Base-by-base conservation (phyloP, 2,113 vertebrate genomes). In the Rhinolophus sinicus region DNA sequence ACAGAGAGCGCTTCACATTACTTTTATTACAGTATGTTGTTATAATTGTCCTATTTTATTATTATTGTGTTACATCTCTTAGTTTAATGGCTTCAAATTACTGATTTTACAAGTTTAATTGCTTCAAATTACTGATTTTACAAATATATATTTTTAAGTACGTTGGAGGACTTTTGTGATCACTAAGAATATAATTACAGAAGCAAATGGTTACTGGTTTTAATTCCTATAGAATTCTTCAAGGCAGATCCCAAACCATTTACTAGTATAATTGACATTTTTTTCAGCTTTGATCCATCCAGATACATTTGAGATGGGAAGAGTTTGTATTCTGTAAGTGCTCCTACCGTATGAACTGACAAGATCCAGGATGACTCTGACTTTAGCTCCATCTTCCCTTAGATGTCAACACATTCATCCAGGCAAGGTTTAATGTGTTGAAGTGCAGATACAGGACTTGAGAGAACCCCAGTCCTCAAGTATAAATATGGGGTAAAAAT, bases 351-450 rank as follows among this genome's bases (percentile, higher is more conserved):
- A 64, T 62, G 73, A 82, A 38, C 82, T 93, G 72, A 93, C 38
- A 93, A 89, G 78, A 91, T 28, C 30, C 4, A 26, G 44, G 73
- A 83, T 94, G 93, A 83, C 38, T 85, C 26, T 19, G 93, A 83
- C 38, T 85, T 22, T 19, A 67, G 80, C 44, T 94, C 60, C n/a
- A n/a, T 84, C 64, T 75, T 40, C 40, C 40, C 40, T 40, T 40
- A 90, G 69, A 88, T 69, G 76, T 40, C 40, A 94, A 58, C 6
- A 33, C 26, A 4, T 75, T 92, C 54, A 85, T 87, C 26, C 30
- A n/a, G 15, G 40, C 76, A 60, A 47, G 84, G 86, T 60, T 95
- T 85, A 90, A 81, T 33, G 50, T 86, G 77, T 62, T 82, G 38
- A 93, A 93, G 72, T 83, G 24, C 67, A 93, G 86, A 83, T 44